Base-by-base conservation (phyloP, 2,113 vertebrate species). In the Chlorocebus sabaeus region DNA sequence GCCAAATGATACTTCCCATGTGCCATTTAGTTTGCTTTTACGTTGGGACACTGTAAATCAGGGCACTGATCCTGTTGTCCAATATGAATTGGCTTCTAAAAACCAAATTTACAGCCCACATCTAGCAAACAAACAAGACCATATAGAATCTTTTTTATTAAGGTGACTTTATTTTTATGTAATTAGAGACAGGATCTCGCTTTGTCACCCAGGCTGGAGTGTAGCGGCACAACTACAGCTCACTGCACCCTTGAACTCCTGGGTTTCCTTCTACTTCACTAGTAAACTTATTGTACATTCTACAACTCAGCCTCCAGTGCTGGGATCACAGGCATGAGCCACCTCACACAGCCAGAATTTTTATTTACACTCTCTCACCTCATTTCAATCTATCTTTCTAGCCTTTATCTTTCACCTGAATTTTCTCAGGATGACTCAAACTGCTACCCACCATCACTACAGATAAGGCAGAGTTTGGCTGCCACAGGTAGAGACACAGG, bases 11-110 rank as follows among this genome's bases (percentile, higher is more conserved):
- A 48, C 43, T 83, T 95, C 68, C 52, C n/a, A 38, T 52, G 61
- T 88, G 57, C 55, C 90, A 61, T 80, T 80, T 72, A 92, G 84
- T 78, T 93, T 93, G 72, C 91, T 92, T 96, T 89, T 89, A 92
- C 57, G 20, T 92, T 93, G 23, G 87, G n/a, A 91, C 32, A 68
- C 32, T 81, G 23, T 93, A 68, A 93, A 89, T 95, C 45, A 81
- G 70, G 55, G 40, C 23, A 61, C 52, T 84, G 76, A 61, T 89
- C 87, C 88, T 88, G 52, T 79, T 70, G 88, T 55, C 38, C 87
- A 97, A 40, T 68, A 80, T 32, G 93, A 96, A 61, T 6, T 57
- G 23, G 45, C 23, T 73, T 87, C 20, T 83, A 93, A 68, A 94
- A 97, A 90, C 45, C 81, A 96, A 93, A 93, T 48, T 27, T 91